Evolutionary conservation across 2,888 invertebrate genomes (phyloP).

Genomic region (Antheraea assamensis): DNA sequence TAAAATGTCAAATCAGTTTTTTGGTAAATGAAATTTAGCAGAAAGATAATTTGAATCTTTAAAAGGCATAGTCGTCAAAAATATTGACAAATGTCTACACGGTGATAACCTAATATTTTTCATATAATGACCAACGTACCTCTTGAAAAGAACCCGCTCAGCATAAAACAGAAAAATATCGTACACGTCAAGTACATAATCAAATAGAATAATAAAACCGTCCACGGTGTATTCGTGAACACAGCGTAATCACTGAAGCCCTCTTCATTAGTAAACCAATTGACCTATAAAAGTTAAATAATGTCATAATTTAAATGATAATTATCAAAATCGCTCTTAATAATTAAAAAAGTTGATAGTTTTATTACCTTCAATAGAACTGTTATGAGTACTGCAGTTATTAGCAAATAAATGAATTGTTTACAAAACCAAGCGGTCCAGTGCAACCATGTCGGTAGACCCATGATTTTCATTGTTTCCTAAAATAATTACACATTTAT

Average conservation of each 20-base stretch:
- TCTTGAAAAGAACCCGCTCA: conserved; percentile 90
- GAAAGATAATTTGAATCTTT: neutral
- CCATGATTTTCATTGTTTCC: conserved; percentile 97
- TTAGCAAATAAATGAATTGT: conserved; percentile 85
- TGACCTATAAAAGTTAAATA: conserved; percentile 59
- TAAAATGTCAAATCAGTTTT: too few species aligned
- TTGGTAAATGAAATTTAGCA: neutral
- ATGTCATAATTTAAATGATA: conserved; percentile 27
- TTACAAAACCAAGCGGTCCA: conserved; percentile 94
- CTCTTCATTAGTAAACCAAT: conserved; percentile 76
- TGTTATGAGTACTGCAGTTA: conserved; percentile 82
- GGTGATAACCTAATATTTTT: too few species aligned
- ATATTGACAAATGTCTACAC: neutral
- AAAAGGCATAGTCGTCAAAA: neutral
- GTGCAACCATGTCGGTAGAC: conserved; percentile 90
- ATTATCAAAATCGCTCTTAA: neutral
- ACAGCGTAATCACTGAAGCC: conserved; percentile 82
- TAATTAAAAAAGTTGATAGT: neutral
- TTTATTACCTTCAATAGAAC: conserved; percentile 81
- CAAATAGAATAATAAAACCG: conserved; percentile 86
- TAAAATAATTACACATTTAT: conserved; percentile 49
- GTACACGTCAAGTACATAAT: conserved; percentile 86
- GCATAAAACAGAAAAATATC: conserved; percentile 90
- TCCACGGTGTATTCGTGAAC: conserved; percentile 85
- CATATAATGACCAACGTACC: conserved; percentile 72